Base-by-base conservation (phyloP, 2,113 vertebrate genomes). In the Chroicocephalus ridibundus region DNA sequence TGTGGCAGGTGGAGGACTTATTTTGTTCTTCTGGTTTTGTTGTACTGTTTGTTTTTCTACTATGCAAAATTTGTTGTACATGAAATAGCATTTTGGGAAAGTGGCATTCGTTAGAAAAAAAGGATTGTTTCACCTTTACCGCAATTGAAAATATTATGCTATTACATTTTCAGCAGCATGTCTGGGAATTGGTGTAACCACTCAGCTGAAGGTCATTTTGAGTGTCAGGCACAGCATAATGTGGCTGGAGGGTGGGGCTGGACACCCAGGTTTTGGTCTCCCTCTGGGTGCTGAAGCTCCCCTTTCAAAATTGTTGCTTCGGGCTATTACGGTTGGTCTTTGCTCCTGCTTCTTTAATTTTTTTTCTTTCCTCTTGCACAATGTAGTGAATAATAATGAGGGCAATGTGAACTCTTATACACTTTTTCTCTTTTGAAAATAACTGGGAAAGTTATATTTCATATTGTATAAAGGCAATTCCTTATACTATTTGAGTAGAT, bases 371-470 rank as follows among this genome's bases (percentile, higher is more conserved):
- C 36, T 80, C 26, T 93, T 89, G 51, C 20, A 60, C 2, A 0
- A 40, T 29, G 49, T 76, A 14, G 12, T 90, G 91, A 95, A 96
- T 96, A 87, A 58, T 91, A 96, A 95, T 54, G 46, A 95, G 34
- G 27, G 26, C 74, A 55, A 2, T 66, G 74, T 85, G 74, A 87
- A 77, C 34, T 79, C 65, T 34, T 55, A 11, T 0, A 1, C 75
- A 85, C 9, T 32, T 88, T 83, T 66, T 82, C 49, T 69, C 52
- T 71, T 76, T 79, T 46, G 46, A 82, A 93, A 93, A n/a, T 25
- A 66, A 46, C 10, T 49, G 6, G 2, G 19, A 87, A 47, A 80
- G 61, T 68, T 84, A 6, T 47, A 58, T 38, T 85, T 92, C 55
- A 24, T 72, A 20, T 13, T 64, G 14, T 29, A 15, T 27, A 38